Evolutionary conservation across 2,888 invertebrate species (phyloP).

Genomic region (Rhaphigaster nebulosa): DNA sequence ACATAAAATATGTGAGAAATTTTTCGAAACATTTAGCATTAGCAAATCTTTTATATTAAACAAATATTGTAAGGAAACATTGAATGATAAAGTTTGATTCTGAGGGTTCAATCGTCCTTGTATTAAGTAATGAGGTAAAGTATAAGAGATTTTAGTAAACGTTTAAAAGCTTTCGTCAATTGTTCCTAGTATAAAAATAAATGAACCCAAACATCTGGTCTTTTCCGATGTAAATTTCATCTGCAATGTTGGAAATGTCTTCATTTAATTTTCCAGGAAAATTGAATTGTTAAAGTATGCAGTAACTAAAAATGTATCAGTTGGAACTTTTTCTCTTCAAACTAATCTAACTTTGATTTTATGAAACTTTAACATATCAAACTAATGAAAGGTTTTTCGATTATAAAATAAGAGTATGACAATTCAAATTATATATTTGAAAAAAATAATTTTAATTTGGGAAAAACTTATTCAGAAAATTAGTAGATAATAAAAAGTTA

Average conservation of each 20-base stretch:
- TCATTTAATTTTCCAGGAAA: neutral
- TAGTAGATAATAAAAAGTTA: too few species aligned
- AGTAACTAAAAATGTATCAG: too few species aligned
- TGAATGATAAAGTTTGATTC: neutral
- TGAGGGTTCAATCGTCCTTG: neutral
- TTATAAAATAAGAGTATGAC: too few species aligned
- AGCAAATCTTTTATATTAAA: neutral
- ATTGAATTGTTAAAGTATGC: neutral
- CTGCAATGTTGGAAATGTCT: neutral
- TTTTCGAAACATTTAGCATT: neutral
- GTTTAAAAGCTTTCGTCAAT: neutral
- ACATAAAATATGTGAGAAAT: constrained; percentile 39
- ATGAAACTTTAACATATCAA: too few species aligned
- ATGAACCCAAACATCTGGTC: neutral
- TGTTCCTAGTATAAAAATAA: neutral
- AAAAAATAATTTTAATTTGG: too few species aligned
- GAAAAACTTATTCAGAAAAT: too few species aligned
- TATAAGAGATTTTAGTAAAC: neutral
- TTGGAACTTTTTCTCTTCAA: neutral
- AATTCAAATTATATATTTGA: too few species aligned
- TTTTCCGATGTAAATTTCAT: neutral
- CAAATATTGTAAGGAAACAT: neutral
- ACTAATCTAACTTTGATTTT: neutral
- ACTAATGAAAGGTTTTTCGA: too few species aligned
- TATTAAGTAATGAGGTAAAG: neutral